These are phyloP conservation scores for Amphimedon queenslandica DNA, from an alignment of 37 sponge, comb jelly and placozoan species.

Conservation along the genomic window DNA sequence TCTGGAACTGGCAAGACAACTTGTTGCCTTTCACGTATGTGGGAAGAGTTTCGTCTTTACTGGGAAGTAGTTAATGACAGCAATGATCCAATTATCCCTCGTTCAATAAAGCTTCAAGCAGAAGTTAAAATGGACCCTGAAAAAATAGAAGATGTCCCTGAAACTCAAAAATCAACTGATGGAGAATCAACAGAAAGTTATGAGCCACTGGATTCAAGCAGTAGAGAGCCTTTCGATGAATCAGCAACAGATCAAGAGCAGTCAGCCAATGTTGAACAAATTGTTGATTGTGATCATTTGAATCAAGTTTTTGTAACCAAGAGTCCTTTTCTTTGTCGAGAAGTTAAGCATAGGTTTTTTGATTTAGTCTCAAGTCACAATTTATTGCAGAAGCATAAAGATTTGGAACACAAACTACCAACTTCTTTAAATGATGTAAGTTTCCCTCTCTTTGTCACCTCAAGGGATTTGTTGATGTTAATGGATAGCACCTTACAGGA, in stretches of 20 bases:
- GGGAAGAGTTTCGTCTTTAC: conserved; percentile 59
- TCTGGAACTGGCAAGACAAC: conserved; percentile 91
- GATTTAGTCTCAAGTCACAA: conserved; percentile 37
- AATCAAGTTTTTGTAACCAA: conserved; percentile 86
- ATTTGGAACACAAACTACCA: conserved; percentile 22
- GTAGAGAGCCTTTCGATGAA: too few species aligned
- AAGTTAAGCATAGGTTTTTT: conserved; percentile 67
- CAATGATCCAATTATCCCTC: conserved; percentile 4
- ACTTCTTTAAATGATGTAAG: conserved; percentile 15
- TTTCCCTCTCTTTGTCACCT: conserved; percentile 75
- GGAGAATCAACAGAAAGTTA: too few species aligned
- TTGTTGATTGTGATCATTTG: conserved; percentile 38
- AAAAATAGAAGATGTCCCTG: too few species aligned
- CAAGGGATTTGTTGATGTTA: conserved; percentile 62
- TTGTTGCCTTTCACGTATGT: conserved; percentile 71
- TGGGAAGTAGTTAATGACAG: conserved; percentile 19
- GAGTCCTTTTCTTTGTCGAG: conserved; percentile 61
- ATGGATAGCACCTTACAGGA: conserved; percentile 61
- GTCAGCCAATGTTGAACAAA: background rate
- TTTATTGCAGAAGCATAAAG: conserved; percentile 7
- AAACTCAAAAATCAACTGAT: too few species aligned
- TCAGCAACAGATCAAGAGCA: background rate
- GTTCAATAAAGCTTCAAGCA: too few species aligned
- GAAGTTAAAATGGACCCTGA: too few species aligned
- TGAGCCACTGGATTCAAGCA: background rate